Evolutionary conservation across 2,888 invertebrate species (phyloP).

Genomic region (Cerceris ruficornis): DNA sequence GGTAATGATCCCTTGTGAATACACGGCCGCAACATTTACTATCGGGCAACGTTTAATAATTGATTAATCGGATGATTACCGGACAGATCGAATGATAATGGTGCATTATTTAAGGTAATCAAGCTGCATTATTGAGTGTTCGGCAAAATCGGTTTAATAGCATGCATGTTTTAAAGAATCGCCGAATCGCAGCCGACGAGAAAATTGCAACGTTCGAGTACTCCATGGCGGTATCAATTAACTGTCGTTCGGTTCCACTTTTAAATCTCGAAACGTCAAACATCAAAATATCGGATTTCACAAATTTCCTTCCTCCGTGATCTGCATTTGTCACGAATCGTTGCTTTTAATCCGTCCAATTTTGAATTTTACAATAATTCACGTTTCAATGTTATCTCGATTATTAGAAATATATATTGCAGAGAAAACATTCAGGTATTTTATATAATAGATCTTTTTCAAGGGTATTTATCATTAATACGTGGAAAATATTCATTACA

Average conservation of each 20-base stretch:
- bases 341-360: too few relatives aligned
- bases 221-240: not conserved
- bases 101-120: conserved; percentile 70
- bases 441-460: not conserved
- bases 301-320: too few relatives aligned
- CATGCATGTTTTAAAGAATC: conserved; percentile 52
- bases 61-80: conserved; percentile 73
- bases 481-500: conserved; percentile 3
- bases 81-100: conserved; percentile 67
- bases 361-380: too few relatives aligned
- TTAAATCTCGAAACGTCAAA: not conserved
- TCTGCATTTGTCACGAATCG: too few relatives aligned
- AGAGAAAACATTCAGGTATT: too few relatives aligned
- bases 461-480: not conserved
- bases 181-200: conserved; percentile 6
- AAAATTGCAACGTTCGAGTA: not conserved
- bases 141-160: conserved; percentile 46
- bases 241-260: not conserved
- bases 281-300: too few relatives aligned
- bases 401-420: too few relatives aligned
- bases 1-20: conserved; percentile 46
- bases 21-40: conserved; percentile 55
- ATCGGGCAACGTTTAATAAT: conserved; percentile 66
- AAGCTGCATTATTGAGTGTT: conserved; percentile 59
- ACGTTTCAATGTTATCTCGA: too few relatives aligned